Conservation (phyloP, 2,797 vertebrate species). For the Artibeus lituratus region DNA sequence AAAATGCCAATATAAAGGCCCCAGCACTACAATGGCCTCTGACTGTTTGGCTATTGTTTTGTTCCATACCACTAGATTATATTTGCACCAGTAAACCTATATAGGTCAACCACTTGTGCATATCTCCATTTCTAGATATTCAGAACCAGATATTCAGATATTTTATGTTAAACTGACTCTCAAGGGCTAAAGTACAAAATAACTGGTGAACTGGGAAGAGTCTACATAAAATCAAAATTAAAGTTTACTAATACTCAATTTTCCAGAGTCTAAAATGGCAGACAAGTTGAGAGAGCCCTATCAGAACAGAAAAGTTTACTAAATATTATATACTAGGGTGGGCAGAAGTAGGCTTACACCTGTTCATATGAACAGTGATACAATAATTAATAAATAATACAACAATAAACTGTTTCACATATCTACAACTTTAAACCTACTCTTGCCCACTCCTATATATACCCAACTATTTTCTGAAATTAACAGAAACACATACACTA, state of each 20-base stretch:
- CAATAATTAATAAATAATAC: not conserved
- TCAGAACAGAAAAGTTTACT: not conserved
- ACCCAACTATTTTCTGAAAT: not conserved
- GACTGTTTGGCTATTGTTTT: not conserved
- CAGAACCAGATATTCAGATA: conserved; percentile 40
- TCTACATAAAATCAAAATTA: conserved; percentile 37
- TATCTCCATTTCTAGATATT: conserved; percentile 40
- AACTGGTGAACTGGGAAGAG: conserved; percentile 1
- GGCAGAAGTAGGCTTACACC: not conserved
- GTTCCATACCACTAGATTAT: conserved; percentile 20
- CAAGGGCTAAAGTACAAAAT: conserved; percentile 39
- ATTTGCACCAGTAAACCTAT: not conserved
- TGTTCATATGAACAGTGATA: not conserved
- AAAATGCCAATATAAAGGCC: not conserved
- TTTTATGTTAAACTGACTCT: conserved; percentile 14
- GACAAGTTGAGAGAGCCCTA: not conserved
- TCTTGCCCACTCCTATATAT: not conserved
- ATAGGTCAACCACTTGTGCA: not conserved
- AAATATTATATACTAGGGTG: not conserved
- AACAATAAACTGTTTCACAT: not conserved
- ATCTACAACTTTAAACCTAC: not conserved
- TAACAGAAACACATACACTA: conserved; percentile 15
- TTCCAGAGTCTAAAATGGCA: conserved; percentile 46
- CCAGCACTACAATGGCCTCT: not conserved
- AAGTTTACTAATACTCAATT: conserved; percentile 16